Evolutionary conservation across 2,888 invertebrate species (phyloP).

Genomic region (Trachelus stipa): DNA sequence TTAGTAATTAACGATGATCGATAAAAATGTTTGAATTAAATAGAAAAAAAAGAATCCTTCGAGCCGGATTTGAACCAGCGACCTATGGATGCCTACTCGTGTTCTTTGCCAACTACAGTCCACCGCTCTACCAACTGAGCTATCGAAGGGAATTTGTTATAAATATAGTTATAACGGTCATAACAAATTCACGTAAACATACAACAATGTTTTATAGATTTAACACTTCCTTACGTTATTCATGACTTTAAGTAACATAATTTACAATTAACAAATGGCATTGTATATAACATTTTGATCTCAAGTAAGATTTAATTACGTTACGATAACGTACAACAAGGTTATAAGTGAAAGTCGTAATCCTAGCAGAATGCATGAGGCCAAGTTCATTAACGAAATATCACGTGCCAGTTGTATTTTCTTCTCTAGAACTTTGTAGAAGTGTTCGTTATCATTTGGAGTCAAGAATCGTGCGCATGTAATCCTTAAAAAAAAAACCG

Average conservation of each 20-base stretch:
- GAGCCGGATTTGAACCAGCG: constrained; percentile 64
- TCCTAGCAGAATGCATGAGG: background rate
- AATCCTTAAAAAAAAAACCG: background rate
- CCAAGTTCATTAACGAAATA: background rate
- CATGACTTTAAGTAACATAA: background rate
- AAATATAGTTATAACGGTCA: background rate
- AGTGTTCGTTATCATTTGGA: background rate
- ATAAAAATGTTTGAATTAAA: background rate
- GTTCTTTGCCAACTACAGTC: constrained; percentile 58
- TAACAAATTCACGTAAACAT: background rate
- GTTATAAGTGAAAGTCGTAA: background rate
- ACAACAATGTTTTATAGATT: background rate
- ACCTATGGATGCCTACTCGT: constrained; percentile 57
- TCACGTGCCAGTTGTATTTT: background rate
- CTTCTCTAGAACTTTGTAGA: background rate
- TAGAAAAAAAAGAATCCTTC: constrained; percentile 47
- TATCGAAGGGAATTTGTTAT: constrained; percentile 57
- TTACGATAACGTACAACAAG: background rate
- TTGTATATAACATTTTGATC: background rate
- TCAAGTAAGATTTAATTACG: background rate
- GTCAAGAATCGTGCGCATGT: background rate
- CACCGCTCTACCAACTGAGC: constrained; percentile 68
- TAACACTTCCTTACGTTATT: background rate
- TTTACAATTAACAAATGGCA: background rate
- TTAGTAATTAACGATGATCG: background rate